Conservation (phyloP, 2,888 invertebrate genomes). For the Xylota segnis region DNA sequence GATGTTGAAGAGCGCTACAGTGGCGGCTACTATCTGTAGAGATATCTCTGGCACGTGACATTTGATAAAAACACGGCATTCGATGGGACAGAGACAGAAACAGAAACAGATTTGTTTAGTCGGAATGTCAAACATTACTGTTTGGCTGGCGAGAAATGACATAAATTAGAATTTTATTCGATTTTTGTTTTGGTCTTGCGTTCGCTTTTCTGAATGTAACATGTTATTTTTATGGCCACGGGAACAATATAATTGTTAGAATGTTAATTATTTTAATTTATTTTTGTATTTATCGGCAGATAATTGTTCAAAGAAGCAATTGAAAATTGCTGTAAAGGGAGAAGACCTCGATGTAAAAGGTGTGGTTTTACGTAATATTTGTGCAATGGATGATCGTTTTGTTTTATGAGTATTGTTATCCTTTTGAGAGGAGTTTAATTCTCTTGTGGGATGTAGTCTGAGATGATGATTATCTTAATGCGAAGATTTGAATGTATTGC, state of each 20-base stretch:
- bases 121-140: conserved; percentile 37
- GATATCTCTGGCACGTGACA: conserved; percentile 58
- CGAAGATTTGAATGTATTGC: conserved; percentile 36
- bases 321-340: not conserved
- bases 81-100: conserved; percentile 15
- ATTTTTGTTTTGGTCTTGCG: conserved; percentile 42
- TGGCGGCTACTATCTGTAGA: conserved; percentile 24
- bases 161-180: conserved; percentile 62
- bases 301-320: conserved; percentile 43
- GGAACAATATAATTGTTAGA: conserved; percentile 52
- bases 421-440: conserved; percentile 10
- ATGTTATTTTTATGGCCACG: conserved; percentile 43
- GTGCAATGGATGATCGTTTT: not conserved
- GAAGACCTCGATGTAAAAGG: not conserved
- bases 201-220: conserved; percentile 20
- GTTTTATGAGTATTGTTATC: conserved; percentile 6
- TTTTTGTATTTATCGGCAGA: not conserved
- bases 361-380: not conserved
- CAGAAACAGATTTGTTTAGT: conserved; percentile 37
- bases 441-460: not conserved
- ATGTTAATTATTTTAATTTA: conserved; percentile 41
- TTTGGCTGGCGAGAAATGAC: conserved; percentile 15
- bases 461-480: conserved; percentile 20
- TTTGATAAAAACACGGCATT: conserved; percentile 33
- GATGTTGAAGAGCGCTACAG: conserved; percentile 18